These are phyloP conservation scores for Acromyrmex echinatior DNA, from an alignment of 1,140 invertebrate species.

Conservation along the genomic window DNA sequence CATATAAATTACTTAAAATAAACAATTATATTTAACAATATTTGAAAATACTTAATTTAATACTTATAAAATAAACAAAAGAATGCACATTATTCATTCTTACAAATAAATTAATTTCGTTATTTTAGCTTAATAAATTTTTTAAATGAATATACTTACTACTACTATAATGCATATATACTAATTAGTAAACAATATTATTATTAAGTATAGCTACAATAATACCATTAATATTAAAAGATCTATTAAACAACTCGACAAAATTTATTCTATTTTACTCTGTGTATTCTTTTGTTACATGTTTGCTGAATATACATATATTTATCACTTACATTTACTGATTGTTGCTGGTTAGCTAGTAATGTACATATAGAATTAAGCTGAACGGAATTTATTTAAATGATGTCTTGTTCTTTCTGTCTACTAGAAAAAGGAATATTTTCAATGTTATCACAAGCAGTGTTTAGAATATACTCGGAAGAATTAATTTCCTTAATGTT, in stretches of 20 bases:
- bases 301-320: not conserved
- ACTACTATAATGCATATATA: no score
- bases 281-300: no score
- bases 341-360: not conserved
- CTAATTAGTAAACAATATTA: no score
- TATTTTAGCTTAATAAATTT: no score
- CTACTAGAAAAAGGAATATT: not conserved
- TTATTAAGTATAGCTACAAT: no score
- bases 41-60: not conserved
- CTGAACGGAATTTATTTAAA: not conserved
- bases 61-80: not conserved
- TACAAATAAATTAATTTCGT: no score
- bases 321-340: not conserved
- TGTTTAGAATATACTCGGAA: not conserved
- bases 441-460: not conserved
- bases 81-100: no score
- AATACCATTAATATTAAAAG: not conserved
- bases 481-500: not conserved
- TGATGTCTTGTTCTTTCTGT: not conserved
- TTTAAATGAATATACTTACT: no score
- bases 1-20: not conserved
- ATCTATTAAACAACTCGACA: no score
- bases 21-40: not conserved
- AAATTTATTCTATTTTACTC: no score
- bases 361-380: not conserved